Percentiles rank a stretch among this genome's conserved stretches.
phyloP scores from a whole-genome alignment of 2,797 vertebrate species.

The Trachurus trachurus region DNA sequence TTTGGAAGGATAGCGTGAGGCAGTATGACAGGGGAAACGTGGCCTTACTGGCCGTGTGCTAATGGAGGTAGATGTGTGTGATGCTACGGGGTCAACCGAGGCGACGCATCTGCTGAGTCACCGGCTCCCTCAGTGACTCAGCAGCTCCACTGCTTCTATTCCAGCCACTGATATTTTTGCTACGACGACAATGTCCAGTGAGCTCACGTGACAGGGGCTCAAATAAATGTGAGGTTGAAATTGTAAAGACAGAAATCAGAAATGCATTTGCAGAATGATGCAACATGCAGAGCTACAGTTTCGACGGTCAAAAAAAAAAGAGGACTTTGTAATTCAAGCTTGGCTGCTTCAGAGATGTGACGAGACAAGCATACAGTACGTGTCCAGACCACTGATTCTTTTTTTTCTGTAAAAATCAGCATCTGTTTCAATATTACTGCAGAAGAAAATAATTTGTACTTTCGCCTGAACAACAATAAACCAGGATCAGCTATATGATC shows the following conservation, averaged over 20 bases:
- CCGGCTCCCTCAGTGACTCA: slow-evolving; percentile 57
- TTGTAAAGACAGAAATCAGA: slow-evolving; percentile 6
- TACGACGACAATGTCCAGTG: slow-evolving; percentile 16
- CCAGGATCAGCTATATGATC: neutral
- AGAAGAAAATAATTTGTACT: neutral
- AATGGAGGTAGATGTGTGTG: slow-evolving; percentile 23
- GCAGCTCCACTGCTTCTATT: slow-evolving; percentile 40
- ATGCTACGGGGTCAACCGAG: slow-evolving; percentile 11
- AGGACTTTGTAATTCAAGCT: neutral
- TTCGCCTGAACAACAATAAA: neutral
- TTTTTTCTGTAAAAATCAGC: neutral
- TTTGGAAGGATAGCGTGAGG: neutral
- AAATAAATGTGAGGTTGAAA: slow-evolving; percentile 29
- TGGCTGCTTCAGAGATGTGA: neutral
- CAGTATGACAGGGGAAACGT: neutral
- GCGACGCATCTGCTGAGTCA: slow-evolving; percentile 64
- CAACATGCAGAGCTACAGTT: neutral
- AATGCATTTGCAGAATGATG: neutral
- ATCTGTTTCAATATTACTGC: neutral
- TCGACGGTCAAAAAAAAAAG: fast-evolving
- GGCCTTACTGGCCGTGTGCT: slow-evolving; percentile 11
- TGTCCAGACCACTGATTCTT: too few relatives aligned
- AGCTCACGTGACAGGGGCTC: neutral
- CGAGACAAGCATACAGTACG: neutral
- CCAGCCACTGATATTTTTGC: slow-evolving; percentile 41